These are phyloP conservation scores for Pogonognathellus flavescens DNA, from an alignment of 1,140 invertebrate genomes.

Conservation along the genomic window DNA sequence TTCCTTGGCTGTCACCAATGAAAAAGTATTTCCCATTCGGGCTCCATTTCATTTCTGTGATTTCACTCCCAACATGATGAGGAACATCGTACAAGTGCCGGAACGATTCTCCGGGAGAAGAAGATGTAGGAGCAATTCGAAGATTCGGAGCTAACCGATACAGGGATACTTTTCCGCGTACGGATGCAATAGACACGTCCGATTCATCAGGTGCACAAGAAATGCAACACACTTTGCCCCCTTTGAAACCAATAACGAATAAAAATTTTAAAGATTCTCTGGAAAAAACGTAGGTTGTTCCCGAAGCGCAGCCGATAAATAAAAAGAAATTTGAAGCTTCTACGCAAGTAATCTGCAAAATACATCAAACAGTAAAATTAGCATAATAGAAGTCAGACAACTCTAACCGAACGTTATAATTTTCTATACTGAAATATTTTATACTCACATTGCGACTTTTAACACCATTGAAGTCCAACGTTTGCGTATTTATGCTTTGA, in stretches of 20 bases:
- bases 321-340: slow-evolving; percentile 63
- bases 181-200: slow-evolving; percentile 60
- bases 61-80: slow-evolving; percentile 62
- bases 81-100: slow-evolving; percentile 55
- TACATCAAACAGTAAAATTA: too few species aligned
- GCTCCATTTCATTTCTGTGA: slow-evolving; percentile 66
- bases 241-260: slow-evolving; percentile 65
- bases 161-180: slow-evolving; percentile 63
- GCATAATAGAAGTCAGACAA: too few species aligned
- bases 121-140: not conserved
- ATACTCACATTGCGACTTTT: slow-evolving; percentile 53
- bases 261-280: slow-evolving; percentile 60
- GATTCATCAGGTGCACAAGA: slow-evolving; percentile 62
- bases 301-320: slow-evolving; percentile 62
- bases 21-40: slow-evolving; percentile 65
- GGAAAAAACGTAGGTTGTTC: slow-evolving; percentile 62
- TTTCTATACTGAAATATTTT: too few species aligned
- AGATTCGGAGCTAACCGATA: slow-evolving; percentile 45
- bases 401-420: too few species aligned
- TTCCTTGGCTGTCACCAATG: slow-evolving; percentile 62
- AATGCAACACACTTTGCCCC: slow-evolving; percentile 64
- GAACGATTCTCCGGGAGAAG: slow-evolving; percentile 30
- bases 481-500: slow-evolving; percentile 62
- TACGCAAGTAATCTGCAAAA: slow-evolving; percentile 62
- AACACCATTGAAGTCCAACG: slow-evolving; percentile 60